phyloP scores from a whole-genome alignment of 2,888 invertebrate species.

The Neocrepidodera transversa region DNA sequence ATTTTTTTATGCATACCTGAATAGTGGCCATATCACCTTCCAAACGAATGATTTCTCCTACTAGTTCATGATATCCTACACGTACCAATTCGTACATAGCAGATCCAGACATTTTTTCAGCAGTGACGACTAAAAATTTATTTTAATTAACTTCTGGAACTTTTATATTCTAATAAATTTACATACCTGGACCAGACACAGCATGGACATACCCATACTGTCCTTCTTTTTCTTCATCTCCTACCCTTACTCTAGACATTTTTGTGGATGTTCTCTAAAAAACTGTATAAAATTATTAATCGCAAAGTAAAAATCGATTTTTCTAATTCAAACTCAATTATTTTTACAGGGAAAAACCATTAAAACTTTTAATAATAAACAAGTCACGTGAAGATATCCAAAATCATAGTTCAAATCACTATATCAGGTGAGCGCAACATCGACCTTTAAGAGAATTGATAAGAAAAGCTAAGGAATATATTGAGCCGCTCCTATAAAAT shows the following conservation, averaged over 20 bases:
- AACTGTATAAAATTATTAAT: not conserved
- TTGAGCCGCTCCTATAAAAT: constrained; percentile 42
- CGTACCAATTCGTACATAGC: constrained; percentile 99
- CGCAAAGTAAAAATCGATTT: not conserved
- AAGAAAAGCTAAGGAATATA: constrained; percentile 21
- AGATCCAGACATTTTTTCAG: constrained; percentile 98
- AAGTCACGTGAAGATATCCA: constrained; percentile 50
- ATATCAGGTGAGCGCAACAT: constrained; percentile 40
- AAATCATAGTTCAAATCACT: constrained; percentile 41
- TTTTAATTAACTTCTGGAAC: too few relatives aligned
- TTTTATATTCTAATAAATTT: not conserved
- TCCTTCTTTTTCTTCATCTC: constrained; percentile 86
- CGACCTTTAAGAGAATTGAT: constrained; percentile 22
- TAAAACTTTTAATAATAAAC: constrained; percentile 27
- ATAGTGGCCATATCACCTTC: constrained; percentile 99
- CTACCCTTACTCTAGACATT: constrained; percentile 75
- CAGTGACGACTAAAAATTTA: constrained; percentile 86
- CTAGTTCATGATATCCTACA: constrained; percentile 97
- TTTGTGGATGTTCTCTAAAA: constrained; percentile 53
- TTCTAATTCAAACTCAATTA: not conserved
- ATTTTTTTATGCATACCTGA: constrained; percentile 73
- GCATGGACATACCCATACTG: constrained; percentile 95
- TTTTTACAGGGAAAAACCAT: not conserved
- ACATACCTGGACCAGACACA: constrained; percentile 94
- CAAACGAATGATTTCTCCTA: constrained; percentile 99